Percentiles rank a stretch among this genome's conserved stretches.
These are phyloP conservation scores for Panulirus ornatus DNA, from an alignment of 1,140 invertebrate genomes.

Conservation along the genomic window DNA sequence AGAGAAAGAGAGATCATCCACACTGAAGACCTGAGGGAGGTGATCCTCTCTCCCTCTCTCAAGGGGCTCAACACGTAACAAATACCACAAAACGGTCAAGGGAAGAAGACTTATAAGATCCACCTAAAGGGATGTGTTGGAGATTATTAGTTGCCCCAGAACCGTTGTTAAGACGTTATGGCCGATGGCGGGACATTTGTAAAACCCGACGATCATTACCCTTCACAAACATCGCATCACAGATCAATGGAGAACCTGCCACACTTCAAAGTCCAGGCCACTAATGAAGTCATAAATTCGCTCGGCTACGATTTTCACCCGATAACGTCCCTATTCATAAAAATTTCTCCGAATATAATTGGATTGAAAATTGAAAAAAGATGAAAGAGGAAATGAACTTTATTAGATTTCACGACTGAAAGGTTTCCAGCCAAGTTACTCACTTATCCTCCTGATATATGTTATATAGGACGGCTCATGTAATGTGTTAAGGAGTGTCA, in stretches of 20 bases:
- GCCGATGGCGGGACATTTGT: background rate
- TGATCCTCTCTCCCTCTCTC: too few relatives aligned
- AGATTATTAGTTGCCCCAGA: too few relatives aligned
- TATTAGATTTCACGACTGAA: slow-evolving; percentile 1
- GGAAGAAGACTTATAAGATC: too few relatives aligned
- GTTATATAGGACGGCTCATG: too few relatives aligned
- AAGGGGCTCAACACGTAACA: too few relatives aligned
- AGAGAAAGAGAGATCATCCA: too few relatives aligned
- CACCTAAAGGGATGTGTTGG: too few relatives aligned
- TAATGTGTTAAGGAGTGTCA: background rate
- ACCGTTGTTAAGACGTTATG: background rate
- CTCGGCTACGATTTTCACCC: background rate
- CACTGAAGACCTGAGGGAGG: too few relatives aligned
- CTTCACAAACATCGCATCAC: background rate
- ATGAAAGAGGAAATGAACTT: background rate
- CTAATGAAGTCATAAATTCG: background rate
- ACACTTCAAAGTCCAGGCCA: background rate
- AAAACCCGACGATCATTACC: background rate
- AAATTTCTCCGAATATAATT: slow-evolving; percentile 2
- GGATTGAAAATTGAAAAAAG: background rate
- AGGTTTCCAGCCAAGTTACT: background rate
- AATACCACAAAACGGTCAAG: too few relatives aligned
- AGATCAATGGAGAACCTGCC: too few relatives aligned
- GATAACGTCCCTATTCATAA: background rate
- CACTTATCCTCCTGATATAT: background rate